Base-by-base conservation (phyloP, 2,888 invertebrate genomes). In the Eutolmus rufibarbis region DNA sequence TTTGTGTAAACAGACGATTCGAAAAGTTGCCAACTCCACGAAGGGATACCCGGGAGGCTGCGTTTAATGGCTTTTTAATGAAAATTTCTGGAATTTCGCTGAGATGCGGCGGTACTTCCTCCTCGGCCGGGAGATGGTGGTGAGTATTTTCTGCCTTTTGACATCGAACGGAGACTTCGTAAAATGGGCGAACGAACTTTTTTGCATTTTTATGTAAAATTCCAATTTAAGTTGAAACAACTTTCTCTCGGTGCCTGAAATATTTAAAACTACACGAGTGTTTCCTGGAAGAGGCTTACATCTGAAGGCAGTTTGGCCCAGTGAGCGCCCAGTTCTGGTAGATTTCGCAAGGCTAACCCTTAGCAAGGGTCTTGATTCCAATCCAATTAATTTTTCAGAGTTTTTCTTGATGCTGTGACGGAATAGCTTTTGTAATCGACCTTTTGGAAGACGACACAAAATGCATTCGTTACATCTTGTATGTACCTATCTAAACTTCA, bases 21-120 rank as follows among this genome's bases (percentile, higher is more conserved):
- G 81, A 56, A n/a, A 34, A 57, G 66, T 37, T 82, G 8, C 57
- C 23, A 82, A 82, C 57, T 66, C 66, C 82, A 82, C 40, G 57
- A 82, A 56, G 56, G 82, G 82, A 82, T 82, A 82, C 82, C 82
- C 82, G 82, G 82, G 82, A 82, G 82, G 82, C 57, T 51, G 37
- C 82, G 23, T 82, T 82, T 82, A 82, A 82, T 82, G 82, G 82
- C 82, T 82, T 82, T 82, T 82, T 82, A 82, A 82, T 82, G 82
- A 82, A 82, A 56, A 82, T 82, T 66, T 82, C 82, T 82, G 82
- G 66, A 82, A 82, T 82, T 66, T 82, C 82, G 37, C 51, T 23
- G 82, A 66, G 82, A 82, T 82, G 82, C 82, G 37, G 28, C 51
- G 51, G 16, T 37, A 23, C 46, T 40, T 66, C 82, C 82, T 82